Percentiles rank a stretch among this genome's conserved stretches.
These are phyloP conservation scores for Chloroceryle inda DNA, from an alignment of 2,797 vertebrate species.

Conservation along the genomic window DNA sequence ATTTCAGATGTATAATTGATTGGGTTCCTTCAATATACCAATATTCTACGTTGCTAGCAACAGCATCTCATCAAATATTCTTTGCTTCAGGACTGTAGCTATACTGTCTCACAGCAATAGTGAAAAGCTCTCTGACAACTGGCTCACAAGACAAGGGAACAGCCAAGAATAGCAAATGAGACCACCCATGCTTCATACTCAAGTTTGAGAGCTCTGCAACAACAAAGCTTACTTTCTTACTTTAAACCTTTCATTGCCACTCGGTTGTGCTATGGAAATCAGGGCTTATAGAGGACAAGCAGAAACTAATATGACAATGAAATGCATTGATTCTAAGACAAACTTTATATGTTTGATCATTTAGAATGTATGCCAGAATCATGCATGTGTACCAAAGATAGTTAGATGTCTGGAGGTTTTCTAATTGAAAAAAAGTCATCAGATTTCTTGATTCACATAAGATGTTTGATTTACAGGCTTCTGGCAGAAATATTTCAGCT, in stretches of 20 bases:
- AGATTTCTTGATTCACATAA: background rate
- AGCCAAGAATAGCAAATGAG: slow-evolving; percentile 54
- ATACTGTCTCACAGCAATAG: background rate
- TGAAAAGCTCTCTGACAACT: slow-evolving; percentile 42
- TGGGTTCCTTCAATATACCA: background rate
- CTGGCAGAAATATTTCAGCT: background rate
- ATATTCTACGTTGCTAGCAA: background rate
- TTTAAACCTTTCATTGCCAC: slow-evolving; percentile 48
- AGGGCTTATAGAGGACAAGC: slow-evolving; percentile 13
- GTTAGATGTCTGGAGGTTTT: background rate
- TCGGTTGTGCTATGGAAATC: slow-evolving; percentile 71
- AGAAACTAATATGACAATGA: slow-evolving; percentile 24
- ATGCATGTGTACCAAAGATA: background rate
- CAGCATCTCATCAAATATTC: slow-evolving; percentile 8
- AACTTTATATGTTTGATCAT: background rate
- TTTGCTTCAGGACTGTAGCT: background rate
- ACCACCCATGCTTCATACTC: slow-evolving; percentile 59
- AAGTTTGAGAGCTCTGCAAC: slow-evolving; percentile 45
- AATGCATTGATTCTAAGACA: background rate
- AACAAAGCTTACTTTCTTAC: slow-evolving; percentile 66
- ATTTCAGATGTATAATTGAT: background rate
- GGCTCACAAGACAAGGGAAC: slow-evolving; percentile 13
- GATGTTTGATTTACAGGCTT: background rate
- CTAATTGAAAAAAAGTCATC: background rate
- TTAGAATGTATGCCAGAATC: background rate